Base-by-base conservation (phyloP, 2,797 vertebrate genomes). In the Coregonus ussuriensis region DNA sequence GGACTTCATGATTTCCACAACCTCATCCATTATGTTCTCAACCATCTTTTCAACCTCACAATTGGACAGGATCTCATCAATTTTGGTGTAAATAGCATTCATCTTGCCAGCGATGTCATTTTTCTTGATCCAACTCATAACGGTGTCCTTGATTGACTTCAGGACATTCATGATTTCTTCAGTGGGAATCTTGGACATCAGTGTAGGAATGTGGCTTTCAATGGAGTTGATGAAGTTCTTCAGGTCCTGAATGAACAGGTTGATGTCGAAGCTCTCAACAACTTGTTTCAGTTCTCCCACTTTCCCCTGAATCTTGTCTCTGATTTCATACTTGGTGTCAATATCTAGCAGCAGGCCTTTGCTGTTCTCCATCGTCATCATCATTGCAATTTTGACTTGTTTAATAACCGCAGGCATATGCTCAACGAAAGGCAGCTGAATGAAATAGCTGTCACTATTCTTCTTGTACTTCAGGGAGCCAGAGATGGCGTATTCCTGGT, bases 381-480 rank as follows among this genome's bases (percentile, higher is more conserved):
- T 84, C 76, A 96, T 15, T 21, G 85, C 77, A 53, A 14, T 70
- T 88, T 91, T 96, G 54, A 95, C 76, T 63, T 91, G 92, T 78
- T 97, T 95, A 87, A 96, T 92, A 79, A 95, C 89, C 76, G 79
- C 84, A 18, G 96, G 95, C 14, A 98, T 84, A 74, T 89, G 76
- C 87, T 96, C 93, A 79, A 95, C 85, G 86, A 98, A 96, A 6
- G 97, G 97, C 54, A 99, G 89, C 82, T 91, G 92, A 82, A 98
- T 91, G 33, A 94, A 80, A 77, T 97, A 96, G 75, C 94, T 91
- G 52, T 98, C 93, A 73, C 92, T 93, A 83, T 95, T 99, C 93
- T 99, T 99, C 88, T 98, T 96, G 75, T 99, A 99, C 77, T 96
- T 97, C 77, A 98, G 84, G 86, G 93, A 95, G 77, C 95, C 95